Evolutionary conservation across 2,113 vertebrate genomes (phyloP).

Genomic region (Nycticryphes semicollaris): DNA sequence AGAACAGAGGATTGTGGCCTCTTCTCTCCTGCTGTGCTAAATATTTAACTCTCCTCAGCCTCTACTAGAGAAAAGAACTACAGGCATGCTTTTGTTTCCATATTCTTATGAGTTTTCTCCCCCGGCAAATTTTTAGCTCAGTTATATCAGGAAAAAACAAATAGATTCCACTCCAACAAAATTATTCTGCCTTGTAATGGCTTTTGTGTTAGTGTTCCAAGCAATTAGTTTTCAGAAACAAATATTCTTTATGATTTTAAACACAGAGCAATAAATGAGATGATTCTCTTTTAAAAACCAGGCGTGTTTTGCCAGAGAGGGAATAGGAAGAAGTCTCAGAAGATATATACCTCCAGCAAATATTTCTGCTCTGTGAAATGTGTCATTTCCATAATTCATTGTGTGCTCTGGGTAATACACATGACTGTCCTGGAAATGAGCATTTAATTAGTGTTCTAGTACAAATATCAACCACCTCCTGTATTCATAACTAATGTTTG

Average conservation of each 20-base stretch:
- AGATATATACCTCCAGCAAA: background rate
- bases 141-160: background rate
- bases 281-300: background rate
- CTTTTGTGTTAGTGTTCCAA: background rate
- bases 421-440: background rate
- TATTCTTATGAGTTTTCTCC: background rate
- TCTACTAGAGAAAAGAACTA: background rate
- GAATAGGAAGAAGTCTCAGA: background rate
- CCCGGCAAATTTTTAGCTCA: background rate
- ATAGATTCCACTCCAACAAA: background rate
- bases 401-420: background rate
- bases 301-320: background rate
- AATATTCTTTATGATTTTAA: background rate
- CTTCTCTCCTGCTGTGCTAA: background rate
- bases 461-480: background rate
- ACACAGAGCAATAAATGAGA: background rate
- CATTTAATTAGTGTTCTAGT: slow-evolving; percentile 36
- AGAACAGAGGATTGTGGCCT: background rate
- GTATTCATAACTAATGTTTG: background rate
- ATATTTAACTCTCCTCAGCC: background rate
- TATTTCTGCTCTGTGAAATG: background rate
- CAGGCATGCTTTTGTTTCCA: fast-evolving
- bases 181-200: background rate
- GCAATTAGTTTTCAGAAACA: background rate
- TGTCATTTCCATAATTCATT: slow-evolving; percentile 1